Base-by-base conservation (phyloP, 2,888 invertebrate genomes). In the Quadroppia sp. region DNA sequence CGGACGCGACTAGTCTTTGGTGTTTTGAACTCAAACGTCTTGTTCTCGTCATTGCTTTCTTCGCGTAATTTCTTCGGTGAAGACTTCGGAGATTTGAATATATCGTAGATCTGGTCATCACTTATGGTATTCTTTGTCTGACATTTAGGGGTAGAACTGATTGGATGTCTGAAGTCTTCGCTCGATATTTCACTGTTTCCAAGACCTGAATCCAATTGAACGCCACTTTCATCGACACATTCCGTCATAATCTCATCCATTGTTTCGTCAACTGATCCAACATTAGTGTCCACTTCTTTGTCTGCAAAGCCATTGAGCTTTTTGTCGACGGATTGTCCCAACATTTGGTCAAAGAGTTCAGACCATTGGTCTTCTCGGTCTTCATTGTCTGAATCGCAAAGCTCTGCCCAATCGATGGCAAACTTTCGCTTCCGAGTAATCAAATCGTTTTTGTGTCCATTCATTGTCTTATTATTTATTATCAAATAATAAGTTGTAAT, bases 1-100 rank as follows among this genome's bases (percentile, higher is more conserved):
- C 69, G 69, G 36, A 69, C 69, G 23, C 69, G 69, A 69, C 69
- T 69, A 45, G 69, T 15, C 69, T 69, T 69, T 17, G 69, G 69
- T 23, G 69, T 69, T 25, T 45, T 11, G 42, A 69, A 69, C 28
- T 45, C 40, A 69, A 42, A 42, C 11, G 25, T 25, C 7, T 42
- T 25, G 40, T 20, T 67, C 32, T 64, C 36, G 4, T 64, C 61
- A n/a, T 1, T 20, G 15, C 25, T 11, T 15, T 69, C 69, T 40
- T 69, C 69, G 15, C 45, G 69, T n/a, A 20, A 36, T 36, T n/a
- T 64, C 61, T 64, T 64, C 11, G 61, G 61, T 13, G 69, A 69
- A 25, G 40, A 42, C 25, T 69, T 69, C n/a, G 69, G 69, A 3
- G 69, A 69, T 15, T 42, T 69, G 45, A 69, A 69, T 15, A 69